Conservation (phyloP, 2,888 invertebrate genomes). For the Empis stercorea region DNA sequence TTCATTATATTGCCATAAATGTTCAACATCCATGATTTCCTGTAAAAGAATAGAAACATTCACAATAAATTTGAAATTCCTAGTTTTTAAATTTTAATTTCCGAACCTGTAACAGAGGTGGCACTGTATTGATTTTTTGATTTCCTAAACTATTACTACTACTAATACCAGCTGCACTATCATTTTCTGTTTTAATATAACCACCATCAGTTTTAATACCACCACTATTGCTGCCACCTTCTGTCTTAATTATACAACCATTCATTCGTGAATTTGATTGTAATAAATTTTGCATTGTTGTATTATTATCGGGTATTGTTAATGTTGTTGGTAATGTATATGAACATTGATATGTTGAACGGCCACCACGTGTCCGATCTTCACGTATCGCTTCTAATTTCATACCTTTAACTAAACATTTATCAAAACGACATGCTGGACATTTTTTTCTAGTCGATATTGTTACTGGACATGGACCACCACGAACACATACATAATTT, state of each 20-base stretch:
- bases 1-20: slow-evolving; percentile 89
- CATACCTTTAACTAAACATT: slow-evolving; percentile 93
- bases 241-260: slow-evolving; percentile 39
- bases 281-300: slow-evolving; percentile 10
- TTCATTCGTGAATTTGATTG: slow-evolving; percentile 8
- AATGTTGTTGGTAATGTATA: slow-evolving; percentile 70
- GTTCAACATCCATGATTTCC: slow-evolving; percentile 95
- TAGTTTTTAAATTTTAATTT: neutral
- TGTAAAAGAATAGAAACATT: slow-evolving; percentile 31
- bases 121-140: slow-evolving; percentile 34
- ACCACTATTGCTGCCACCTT: no score
- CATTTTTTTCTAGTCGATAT: slow-evolving; percentile 92
- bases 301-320: slow-evolving; percentile 36
- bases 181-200: slow-evolving; percentile 15
- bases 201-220: slow-evolving; percentile 20
- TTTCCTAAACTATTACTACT: neutral
- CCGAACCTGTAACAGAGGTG: slow-evolving; percentile 52
- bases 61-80: neutral
- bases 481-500: slow-evolving; percentile 85
- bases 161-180: slow-evolving; percentile 11
- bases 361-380: slow-evolving; percentile 86
- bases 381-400: slow-evolving; percentile 93
- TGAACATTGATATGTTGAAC: slow-evolving; percentile 91
- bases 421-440: slow-evolving; percentile 92
- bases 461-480: slow-evolving; percentile 83